Percentiles rank a stretch among this genome's conserved stretches.
Evolutionary conservation across 2,888 invertebrate genomes (phyloP).

Genomic region (Metellina segmentata): DNA sequence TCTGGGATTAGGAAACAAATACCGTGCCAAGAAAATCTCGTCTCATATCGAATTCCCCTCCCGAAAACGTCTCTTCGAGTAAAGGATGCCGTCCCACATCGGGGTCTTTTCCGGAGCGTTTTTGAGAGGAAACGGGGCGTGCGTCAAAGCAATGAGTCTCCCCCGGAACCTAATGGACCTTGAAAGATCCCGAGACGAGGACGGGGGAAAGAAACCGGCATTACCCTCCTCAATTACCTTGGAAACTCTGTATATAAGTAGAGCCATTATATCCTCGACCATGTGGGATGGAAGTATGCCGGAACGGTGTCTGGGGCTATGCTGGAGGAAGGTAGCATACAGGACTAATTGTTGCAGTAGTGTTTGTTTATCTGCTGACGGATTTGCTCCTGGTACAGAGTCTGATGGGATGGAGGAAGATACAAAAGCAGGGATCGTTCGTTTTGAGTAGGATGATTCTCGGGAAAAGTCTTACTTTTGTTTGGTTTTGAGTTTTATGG

Average conservation of each 20-base stretch:
- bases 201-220: conserved; percentile 16
- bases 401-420: no score
- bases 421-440: no score
- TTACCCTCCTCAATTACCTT: conserved; percentile 59
- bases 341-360: no score
- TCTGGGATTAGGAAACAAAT: no score
- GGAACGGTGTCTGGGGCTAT: no score
- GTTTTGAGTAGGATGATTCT: no score
- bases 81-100: not conserved
- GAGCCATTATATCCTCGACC: not conserved
- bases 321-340: no score
- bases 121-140: conserved; percentile 54
- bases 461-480: no score
- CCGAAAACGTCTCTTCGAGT: not conserved
- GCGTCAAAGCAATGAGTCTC: conserved; percentile 65
- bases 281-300: no score
- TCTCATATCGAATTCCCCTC: conserved; percentile 20
- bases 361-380: no score
- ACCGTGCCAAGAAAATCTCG: not conserved
- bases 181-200: conserved; percentile 44
- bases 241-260: not conserved
- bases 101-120: conserved; percentile 9
- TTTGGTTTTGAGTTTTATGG: no score
- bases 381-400: no score
- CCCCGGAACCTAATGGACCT: conserved; percentile 59